Conservation (phyloP, 2,888 invertebrate genomes). For the Tenthredo livida region DNA sequence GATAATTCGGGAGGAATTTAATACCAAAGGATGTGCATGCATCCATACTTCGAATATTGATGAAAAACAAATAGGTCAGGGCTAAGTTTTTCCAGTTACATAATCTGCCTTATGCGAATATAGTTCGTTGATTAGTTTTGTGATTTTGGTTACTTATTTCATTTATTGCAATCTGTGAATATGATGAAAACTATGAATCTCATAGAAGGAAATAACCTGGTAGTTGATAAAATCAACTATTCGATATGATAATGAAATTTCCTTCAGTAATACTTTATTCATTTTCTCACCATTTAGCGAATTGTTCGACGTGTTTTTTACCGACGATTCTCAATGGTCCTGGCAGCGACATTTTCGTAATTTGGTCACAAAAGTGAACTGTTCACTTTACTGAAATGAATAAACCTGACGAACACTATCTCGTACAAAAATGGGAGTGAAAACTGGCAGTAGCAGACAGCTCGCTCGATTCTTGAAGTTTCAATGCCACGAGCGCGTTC, state of each 20-base stretch:
- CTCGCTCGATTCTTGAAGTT: background rate
- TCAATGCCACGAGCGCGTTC: too few relatives aligned
- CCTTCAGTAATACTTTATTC: background rate
- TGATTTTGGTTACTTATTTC: background rate
- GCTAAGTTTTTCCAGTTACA: conserved; percentile 3
- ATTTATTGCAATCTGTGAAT: background rate
- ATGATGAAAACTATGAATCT: background rate
- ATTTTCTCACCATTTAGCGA: conserved; percentile 40
- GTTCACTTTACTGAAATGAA: background rate
- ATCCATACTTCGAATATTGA: background rate
- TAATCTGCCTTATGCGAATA: conserved; percentile 27
- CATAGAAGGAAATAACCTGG: background rate
- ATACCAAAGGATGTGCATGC: background rate
- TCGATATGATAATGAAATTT: background rate
- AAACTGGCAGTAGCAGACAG: conserved; percentile 26
- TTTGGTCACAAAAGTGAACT: background rate
- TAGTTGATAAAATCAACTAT: background rate
- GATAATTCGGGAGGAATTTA: background rate
- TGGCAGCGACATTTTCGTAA: conserved; percentile 2
- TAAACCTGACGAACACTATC: background rate
- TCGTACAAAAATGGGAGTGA: background rate
- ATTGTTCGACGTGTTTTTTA: conserved; percentile 37
- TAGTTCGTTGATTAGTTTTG: background rate
- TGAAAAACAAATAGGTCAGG: background rate
- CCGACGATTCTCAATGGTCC: conserved; percentile 32